Conservation (phyloP, 2,113 vertebrate species). For the Brienomyrus longianalis region DNA sequence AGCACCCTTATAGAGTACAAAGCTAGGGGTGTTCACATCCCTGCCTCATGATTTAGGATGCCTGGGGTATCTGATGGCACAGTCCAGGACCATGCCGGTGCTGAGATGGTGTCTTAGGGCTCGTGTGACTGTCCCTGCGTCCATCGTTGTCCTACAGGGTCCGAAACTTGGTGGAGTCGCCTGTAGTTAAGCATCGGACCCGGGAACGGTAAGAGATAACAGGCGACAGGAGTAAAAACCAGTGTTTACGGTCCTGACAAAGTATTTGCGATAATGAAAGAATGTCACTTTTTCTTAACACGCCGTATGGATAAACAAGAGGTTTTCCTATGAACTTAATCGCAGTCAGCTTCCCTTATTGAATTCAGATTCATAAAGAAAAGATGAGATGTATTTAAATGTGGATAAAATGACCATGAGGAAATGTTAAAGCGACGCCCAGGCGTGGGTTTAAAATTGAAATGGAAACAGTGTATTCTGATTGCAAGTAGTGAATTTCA, state of each 20-base stretch:
- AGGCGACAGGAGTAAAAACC: not conserved
- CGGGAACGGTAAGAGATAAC: not conserved
- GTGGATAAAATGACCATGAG: not conserved
- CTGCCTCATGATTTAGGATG: not conserved
- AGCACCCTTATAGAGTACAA: not conserved
- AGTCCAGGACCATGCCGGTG: not conserved
- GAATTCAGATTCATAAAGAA: not conserved
- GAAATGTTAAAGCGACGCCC: not conserved
- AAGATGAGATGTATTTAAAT: not conserved
- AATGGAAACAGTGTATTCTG: not conserved
- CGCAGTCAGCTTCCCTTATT: not conserved
- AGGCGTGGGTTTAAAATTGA: not conserved
- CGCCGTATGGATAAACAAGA: not conserved
- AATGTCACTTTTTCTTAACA: not conserved
- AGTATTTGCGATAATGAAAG: not conserved
- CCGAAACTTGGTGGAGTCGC: not conserved
- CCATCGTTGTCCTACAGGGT: not conserved
- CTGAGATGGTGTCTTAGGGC: not conserved
- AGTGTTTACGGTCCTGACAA: not conserved
- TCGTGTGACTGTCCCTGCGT: not conserved
- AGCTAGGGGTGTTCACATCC: not conserved
- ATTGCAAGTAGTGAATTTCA: not conserved
- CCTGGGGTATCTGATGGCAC: not conserved
- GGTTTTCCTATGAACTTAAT: not conserved
- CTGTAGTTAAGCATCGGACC: not conserved